Evolutionary conservation across 2,113 vertebrate species (phyloP).

Genomic region (Vimba vimba): DNA sequence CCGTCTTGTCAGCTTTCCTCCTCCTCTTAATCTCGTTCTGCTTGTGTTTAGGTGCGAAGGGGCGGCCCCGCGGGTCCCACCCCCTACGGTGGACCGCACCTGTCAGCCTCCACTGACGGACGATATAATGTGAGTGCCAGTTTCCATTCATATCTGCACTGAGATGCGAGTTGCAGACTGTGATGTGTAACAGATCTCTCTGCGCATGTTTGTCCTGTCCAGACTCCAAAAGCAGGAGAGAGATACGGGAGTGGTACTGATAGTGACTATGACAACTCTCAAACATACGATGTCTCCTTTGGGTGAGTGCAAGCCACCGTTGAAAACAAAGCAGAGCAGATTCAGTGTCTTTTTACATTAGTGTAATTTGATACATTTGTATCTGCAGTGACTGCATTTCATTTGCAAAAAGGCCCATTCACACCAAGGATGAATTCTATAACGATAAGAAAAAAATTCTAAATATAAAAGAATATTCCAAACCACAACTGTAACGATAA

Average conservation of each 20-base stretch:
- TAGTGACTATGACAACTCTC: constrained; percentile 98
- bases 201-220: constrained; percentile 35
- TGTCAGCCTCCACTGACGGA: constrained; percentile 85
- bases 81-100: constrained; percentile 85
- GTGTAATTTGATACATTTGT: not conserved
- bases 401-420: not conserved
- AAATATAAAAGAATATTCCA: too few species aligned
- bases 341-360: not conserved
- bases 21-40: constrained; percentile 44
- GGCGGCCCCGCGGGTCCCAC: constrained; percentile 83
- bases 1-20: not conserved
- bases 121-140: constrained; percentile 85
- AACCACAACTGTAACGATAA: too few species aligned
- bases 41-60: constrained; percentile 84
- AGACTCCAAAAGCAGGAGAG: constrained; percentile 84
- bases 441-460: too few species aligned
- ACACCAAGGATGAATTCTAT: too few species aligned
- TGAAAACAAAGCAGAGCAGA: not conserved
- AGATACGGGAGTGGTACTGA: constrained; percentile 91
- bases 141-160: not conserved
- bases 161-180: not conserved
- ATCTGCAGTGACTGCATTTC: not conserved
- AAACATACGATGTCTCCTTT: constrained; percentile 83
- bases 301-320: constrained; percentile 74
- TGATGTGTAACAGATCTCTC: not conserved